Conservation (phyloP, 2,797 vertebrate genomes). For the Adrianichthys oophorus region DNA sequence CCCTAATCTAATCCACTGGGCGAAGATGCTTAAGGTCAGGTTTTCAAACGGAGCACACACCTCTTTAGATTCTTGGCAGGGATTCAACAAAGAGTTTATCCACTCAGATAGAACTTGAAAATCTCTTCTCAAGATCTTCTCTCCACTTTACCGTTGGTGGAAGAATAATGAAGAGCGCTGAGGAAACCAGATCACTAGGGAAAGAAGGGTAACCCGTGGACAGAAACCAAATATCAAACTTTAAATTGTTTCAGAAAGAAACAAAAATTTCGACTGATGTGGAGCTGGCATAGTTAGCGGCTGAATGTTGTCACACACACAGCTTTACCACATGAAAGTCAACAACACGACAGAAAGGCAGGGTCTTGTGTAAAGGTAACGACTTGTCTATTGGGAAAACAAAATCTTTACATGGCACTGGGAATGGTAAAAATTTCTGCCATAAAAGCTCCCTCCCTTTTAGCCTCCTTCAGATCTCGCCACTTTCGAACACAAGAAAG, state of each 20-base stretch:
- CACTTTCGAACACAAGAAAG: slow-evolving; percentile 63
- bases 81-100: slow-evolving; percentile 46
- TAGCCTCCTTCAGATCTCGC: slow-evolving; percentile 60
- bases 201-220: slow-evolving; percentile 30
- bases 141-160: slow-evolving; percentile 46
- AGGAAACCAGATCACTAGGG: slow-evolving; percentile 12
- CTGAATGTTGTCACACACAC: slow-evolving; percentile 32
- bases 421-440: slow-evolving; percentile 79
- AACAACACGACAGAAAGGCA: slow-evolving; percentile 24
- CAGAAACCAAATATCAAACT: slow-evolving; percentile 52
- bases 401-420: slow-evolving; percentile 66
- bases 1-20: slow-evolving; percentile 56
- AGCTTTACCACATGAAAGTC: slow-evolving; percentile 53
- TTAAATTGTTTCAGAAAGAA: slow-evolving; percentile 25
- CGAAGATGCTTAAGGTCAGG: slow-evolving; percentile 62
- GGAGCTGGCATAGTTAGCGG: slow-evolving; percentile 38
- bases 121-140: slow-evolving; percentile 49
- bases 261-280: slow-evolving; percentile 39
- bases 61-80: slow-evolving; percentile 59
- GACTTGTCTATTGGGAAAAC: slow-evolving; percentile 69
- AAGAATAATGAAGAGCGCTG: slow-evolving; percentile 31
- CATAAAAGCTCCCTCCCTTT: slow-evolving; percentile 61
- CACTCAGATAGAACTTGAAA: slow-evolving; percentile 45
- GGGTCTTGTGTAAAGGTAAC: slow-evolving; percentile 58
- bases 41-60: slow-evolving; percentile 42